Evolutionary conservation across 2,113 vertebrate genomes (phyloP).

Genomic region (Leucosticte australis): DNA sequence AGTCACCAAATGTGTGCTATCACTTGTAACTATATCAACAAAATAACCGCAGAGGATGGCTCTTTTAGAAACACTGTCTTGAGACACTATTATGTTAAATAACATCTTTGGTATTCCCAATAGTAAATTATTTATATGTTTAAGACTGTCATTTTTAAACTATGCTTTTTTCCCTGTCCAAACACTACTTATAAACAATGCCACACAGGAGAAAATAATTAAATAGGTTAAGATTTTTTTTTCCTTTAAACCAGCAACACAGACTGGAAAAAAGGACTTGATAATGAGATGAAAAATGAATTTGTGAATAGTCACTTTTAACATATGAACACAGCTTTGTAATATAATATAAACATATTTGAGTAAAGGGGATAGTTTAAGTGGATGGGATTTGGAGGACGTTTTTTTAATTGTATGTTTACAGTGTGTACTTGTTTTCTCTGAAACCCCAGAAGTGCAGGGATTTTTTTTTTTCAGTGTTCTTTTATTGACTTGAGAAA

Average conservation of each 20-base stretch:
- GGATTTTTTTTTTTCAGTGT: conserved; percentile 15
- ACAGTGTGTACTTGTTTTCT: conserved; percentile 54
- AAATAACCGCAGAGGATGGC: conserved; percentile 1
- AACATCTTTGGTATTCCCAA: conserved; percentile 36
- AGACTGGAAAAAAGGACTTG: neutral
- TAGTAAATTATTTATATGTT: conserved; percentile 58
- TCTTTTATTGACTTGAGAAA: conserved; percentile 66
- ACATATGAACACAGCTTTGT: conserved; percentile 3
- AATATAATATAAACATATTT: conserved; percentile 29
- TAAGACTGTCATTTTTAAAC: conserved; percentile 48
- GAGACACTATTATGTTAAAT: conserved; percentile 23
- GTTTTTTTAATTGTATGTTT: conserved; percentile 2
- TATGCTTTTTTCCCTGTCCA: conserved; percentile 49
- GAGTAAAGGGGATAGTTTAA: conserved; percentile 23
- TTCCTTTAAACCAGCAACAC: neutral
- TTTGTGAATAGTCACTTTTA: conserved; percentile 12
- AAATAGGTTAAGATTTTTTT: neutral
- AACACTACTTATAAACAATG: conserved; percentile 33
- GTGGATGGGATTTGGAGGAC: conserved; percentile 23
- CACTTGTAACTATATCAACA: conserved; percentile 36
- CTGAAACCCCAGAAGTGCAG: conserved; percentile 33
- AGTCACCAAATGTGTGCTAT: conserved; percentile 21
- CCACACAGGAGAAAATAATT: conserved; percentile 54
- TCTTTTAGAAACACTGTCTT: neutral
- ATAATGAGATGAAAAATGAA: conserved; percentile 22